Evolutionary conservation across 2,113 vertebrate species (phyloP), one percentile per base, ranked within the genome.

Genomic region (Chroicocephalus ridibundus): DNA sequence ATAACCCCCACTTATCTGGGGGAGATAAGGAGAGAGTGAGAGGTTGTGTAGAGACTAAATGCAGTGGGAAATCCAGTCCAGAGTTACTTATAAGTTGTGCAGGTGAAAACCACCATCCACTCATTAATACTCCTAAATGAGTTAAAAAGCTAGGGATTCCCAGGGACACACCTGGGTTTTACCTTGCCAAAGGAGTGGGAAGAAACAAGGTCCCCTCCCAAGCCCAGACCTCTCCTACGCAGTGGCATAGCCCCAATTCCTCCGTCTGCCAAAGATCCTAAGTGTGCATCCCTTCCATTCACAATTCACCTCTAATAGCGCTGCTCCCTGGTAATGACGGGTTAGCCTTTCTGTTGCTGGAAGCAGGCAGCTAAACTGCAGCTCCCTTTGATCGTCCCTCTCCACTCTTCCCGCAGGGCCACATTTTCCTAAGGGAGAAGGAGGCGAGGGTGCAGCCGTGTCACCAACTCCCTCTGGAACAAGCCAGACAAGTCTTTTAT

Each of bases 341-440:
- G 68, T 34, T 94, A 47, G 92, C 79, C 94, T 57, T 22, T 65
- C 74, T 81, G 90, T 5, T 54, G 83, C 94, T 94, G 91, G 96
- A 94, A 97, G 93, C 77, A 85, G 92, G 92, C 79, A 93, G 82
- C 91, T 88, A 40, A 90, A 14, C 86, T 49, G 61, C 86, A 13
- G 51, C 25, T 89, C 12, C 85, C 96, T 97, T 97, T 97, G 97
- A 98, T 98, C 97, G 4, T 80, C 97, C 96, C 94, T 86, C 46
- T 49, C 32, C 93, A 18, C 90, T 95, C 90, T 81, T 93, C 93
- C 97, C 70, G 19, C 93, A 52, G 95, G 95, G 90, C 90, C 64
- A 4, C 12, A 75, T 96, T 95, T 96, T 97, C 96, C 95, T 94
- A 75, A 92, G 96, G 96, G 96, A 92, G 92, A 95, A 93, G 91